Evolutionary conservation across 2,888 invertebrate species (phyloP).

Genomic region (Eupeodes latifasciatus): DNA sequence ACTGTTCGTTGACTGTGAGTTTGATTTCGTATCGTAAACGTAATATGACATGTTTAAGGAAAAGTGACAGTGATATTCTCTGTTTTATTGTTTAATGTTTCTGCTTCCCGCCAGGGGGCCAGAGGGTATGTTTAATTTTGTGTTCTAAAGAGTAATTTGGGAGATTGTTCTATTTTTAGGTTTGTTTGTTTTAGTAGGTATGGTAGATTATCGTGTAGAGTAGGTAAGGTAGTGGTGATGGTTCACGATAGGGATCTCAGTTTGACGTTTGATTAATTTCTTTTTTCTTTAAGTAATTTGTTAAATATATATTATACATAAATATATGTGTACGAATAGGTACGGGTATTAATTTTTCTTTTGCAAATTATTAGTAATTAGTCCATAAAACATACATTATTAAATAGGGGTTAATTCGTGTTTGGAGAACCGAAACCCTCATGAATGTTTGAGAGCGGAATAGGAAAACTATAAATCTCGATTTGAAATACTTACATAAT

Average conservation of each 20-base stretch:
- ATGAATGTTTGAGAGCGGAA: background rate
- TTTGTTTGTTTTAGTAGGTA: conserved; percentile 21
- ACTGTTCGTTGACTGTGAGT: background rate
- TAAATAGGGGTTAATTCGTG: conserved; percentile 1
- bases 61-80: conserved; percentile 16
- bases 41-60: conserved; percentile 29
- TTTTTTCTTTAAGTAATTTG: conserved; percentile 31
- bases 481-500: background rate
- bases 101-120: background rate
- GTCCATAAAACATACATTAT: background rate
- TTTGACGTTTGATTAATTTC: conserved; percentile 32
- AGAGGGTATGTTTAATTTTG: background rate
- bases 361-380: background rate
- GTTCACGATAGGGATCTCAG: conserved; percentile 3
- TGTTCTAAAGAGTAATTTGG: conserved; percentile 24
- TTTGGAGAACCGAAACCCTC: background rate
- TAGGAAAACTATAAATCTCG: background rate
- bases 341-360: conserved; percentile 11
- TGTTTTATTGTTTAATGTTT: background rate
- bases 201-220: background rate
- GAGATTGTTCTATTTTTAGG: conserved; percentile 16
- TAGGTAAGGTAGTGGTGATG: background rate
- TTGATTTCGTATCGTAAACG: background rate
- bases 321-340: background rate
- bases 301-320: background rate